phyloP scores from a whole-genome alignment of 2,113 vertebrate genomes.

The Chloebia gouldiae region DNA sequence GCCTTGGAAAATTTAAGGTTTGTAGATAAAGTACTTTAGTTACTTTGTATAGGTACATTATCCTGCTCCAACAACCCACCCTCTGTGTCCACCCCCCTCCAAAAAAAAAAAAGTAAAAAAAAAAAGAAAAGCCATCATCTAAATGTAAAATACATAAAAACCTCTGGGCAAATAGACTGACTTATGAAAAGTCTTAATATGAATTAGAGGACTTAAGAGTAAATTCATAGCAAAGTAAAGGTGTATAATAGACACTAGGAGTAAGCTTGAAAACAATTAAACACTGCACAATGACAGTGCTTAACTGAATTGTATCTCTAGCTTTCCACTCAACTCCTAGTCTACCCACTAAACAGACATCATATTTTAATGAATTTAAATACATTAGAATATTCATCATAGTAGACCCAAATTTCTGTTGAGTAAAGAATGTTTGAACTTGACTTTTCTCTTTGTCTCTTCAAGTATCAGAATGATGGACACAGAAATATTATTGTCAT shows the following conservation, averaged over 20 bases:
- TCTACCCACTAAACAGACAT: background rate
- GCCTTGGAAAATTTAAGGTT: background rate
- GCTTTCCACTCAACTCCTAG: background rate
- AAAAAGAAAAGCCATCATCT: background rate
- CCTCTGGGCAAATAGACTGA: background rate
- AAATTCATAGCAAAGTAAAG: background rate
- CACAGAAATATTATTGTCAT: background rate
- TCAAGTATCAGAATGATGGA: background rate
- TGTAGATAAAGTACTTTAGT: background rate
- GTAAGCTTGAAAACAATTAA: background rate
- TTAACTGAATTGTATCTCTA: background rate
- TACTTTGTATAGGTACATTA: background rate
- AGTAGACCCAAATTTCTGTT: background rate
- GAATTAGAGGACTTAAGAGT: background rate
- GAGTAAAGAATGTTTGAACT: background rate
- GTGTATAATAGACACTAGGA: background rate
- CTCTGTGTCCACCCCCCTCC: rapidly evolving
- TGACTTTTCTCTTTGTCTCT: background rate
- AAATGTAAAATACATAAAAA: background rate
- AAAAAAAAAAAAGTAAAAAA: too few species aligned
- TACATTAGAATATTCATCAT: background rate
- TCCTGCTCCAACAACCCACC: background rate
- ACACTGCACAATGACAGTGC: background rate
- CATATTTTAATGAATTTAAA: background rate
- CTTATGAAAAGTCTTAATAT: background rate